phyloP scores from a whole-genome alignment of 2,113 vertebrate species.

The Nyctibius bracteatus region DNA sequence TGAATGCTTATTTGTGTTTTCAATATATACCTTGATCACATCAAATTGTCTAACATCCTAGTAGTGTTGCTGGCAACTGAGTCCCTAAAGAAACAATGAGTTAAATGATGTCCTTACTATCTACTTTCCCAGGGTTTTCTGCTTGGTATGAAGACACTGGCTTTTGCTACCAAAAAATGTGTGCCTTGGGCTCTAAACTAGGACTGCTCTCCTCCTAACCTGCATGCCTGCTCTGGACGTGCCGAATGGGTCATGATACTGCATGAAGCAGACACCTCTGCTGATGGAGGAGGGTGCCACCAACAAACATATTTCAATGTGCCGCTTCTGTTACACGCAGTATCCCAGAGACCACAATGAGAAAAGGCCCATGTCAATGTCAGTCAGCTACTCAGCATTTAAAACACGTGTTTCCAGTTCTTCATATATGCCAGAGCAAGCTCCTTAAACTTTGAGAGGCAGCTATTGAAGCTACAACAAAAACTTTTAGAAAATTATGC shows the following conservation, averaged over 20 bases:
- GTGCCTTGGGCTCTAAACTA: neutral
- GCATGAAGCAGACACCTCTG: neutral
- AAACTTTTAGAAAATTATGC: neutral
- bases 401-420: neutral
- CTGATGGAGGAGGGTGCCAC: neutral
- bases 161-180: neutral
- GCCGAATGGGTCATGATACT: neutral
- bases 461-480: neutral
- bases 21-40: neutral
- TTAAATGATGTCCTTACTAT: neutral
- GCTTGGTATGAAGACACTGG: neutral
- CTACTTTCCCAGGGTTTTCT: neutral
- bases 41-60: neutral
- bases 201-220: neutral
- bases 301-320: fast-evolving
- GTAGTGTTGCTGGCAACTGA: neutral
- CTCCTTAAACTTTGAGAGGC: constrained; percentile 10
- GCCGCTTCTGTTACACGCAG: neutral
- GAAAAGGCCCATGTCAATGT: neutral
- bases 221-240: neutral
- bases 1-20: neutral
- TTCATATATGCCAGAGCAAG: neutral
- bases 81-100: neutral
- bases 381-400: neutral
- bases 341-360: neutral